Evolutionary conservation across 2,888 invertebrate genomes (phyloP), one percentile per base, ranked within the genome.

Genomic region (Netelia melanura): DNA sequence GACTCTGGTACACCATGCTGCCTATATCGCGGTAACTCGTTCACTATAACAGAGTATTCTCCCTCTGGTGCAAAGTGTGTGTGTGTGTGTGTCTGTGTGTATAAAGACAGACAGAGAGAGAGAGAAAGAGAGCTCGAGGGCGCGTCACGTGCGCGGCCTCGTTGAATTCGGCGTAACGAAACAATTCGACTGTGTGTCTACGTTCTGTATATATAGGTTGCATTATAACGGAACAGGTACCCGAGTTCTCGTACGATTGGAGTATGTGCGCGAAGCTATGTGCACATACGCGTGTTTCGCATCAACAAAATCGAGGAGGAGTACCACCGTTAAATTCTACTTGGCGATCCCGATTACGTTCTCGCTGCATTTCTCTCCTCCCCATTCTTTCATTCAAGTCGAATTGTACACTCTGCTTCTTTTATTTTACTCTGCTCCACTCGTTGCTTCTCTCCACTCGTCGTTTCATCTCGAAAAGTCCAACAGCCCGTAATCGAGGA

Each of bases 141-240:
- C 71, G 65, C 79, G 79, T 80, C 83, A 83, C 83, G 78, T 78
- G 79, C 71, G 76, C 70, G 76, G 64, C 70, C 79, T 67, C 65
- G 80, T 71, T 71, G 80, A 84, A 80, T 79, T 76, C 76, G 43
- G 80, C 80, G 80, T 76, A 80, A 76, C 80, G 76, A 80, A 80
- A 80, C 75, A 80, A 80, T 84, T 80, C 71, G 56, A 80, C 58
- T 65, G 68, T 38, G 71, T 62, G 67, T 23, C 8, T 58, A 25
- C 58, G 30, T 17, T 67, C n/a, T 1, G n/a, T 54, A 61, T 58
- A 38, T 52, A 81, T 54, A 48, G 2, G 54, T 43, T 38, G 17
- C 10, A 61, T 67, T 52, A 52, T n/a, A 67, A 61, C 8, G 21
- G 61, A n/a, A 38, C 44, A 23, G 67, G 61, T 74, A 74, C n/a